Evolutionary conservation across 2,888 invertebrate genomes (phyloP), one percentile per base, ranked within the genome.

Genomic region (Liposcelis brunnea): DNA sequence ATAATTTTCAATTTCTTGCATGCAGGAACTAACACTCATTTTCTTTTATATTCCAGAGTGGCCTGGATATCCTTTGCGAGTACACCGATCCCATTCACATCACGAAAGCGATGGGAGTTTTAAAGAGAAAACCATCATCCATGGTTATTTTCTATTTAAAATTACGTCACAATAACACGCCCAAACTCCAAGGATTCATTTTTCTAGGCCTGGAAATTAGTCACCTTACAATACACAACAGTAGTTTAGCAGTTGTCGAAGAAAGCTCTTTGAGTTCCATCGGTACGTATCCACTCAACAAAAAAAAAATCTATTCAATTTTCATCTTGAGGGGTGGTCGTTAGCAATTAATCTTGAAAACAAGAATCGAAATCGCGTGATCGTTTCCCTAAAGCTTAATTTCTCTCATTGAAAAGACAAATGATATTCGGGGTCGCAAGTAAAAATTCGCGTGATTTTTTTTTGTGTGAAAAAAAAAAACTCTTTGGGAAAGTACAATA

Each of bases 1-100:
- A n/a, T n/a, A n/a, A n/a, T n/a, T n/a, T n/a, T n/a, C n/a, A n/a
- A n/a, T n/a, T n/a, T n/a, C n/a, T n/a, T n/a, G n/a, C n/a, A n/a
- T n/a, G n/a, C n/a, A n/a, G n/a, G n/a, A 26, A 6, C 26, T 6
- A 26, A 4, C 26, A 26, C 8, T 26, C 8, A 4, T 26, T 35
- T 35, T 35, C 10, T 7, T 35, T 10, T 35, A 15, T 5, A 21
- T 16, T 40, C 11, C 19, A 40, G 65, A 82, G 84, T 57, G 87
- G 87, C 38, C 70, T 90, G 54, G 89, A 90, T 61, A 78, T 90
- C 51, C 71, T 85, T 51, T 90, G 89, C 71, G 87, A 89, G 68
- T 79, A 80, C 55, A 86, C 86, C 44, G 84, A 86, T 59, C 73
- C 79, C 55, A 70, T 71, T 52, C 81, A 83, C 57, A 85, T 89